Conservation (phyloP, 2,797 vertebrate species). For the Eulemur albifrons region DNA sequence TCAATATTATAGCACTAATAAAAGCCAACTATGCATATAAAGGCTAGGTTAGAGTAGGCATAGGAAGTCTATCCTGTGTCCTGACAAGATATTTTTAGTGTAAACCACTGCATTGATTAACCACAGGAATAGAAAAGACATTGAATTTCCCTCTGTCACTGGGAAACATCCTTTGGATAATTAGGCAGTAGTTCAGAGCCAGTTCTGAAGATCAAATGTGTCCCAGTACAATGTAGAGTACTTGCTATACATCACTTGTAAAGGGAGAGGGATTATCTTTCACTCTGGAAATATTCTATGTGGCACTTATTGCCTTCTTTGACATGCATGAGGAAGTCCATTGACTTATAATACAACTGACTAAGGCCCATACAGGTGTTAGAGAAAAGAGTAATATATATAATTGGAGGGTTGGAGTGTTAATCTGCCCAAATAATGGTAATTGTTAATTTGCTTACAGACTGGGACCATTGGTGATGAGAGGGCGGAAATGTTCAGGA, state of each 20-base stretch:
- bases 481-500: slow-evolving; percentile 90
- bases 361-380: neutral
- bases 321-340: neutral
- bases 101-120: neutral
- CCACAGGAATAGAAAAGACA: neutral
- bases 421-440: neutral
- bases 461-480: slow-evolving; percentile 89
- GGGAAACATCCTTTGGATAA: neutral
- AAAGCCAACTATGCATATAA: neutral
- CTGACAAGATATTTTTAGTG: neutral
- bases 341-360: neutral
- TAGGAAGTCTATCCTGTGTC: neutral
- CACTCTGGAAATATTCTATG: neutral
- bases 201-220: neutral
- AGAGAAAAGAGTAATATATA: neutral
- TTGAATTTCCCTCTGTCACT: neutral
- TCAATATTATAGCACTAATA: neutral
- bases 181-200: neutral
- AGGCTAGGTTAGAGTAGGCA: accelerated
- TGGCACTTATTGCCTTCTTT: neutral
- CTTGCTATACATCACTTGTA: neutral
- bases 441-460: slow-evolving; percentile 81
- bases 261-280: neutral
- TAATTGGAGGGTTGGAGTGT: neutral
- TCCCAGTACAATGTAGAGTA: neutral